Base-by-base conservation (phyloP, 2,888 invertebrate genomes). In the Griposia aprilina region DNA sequence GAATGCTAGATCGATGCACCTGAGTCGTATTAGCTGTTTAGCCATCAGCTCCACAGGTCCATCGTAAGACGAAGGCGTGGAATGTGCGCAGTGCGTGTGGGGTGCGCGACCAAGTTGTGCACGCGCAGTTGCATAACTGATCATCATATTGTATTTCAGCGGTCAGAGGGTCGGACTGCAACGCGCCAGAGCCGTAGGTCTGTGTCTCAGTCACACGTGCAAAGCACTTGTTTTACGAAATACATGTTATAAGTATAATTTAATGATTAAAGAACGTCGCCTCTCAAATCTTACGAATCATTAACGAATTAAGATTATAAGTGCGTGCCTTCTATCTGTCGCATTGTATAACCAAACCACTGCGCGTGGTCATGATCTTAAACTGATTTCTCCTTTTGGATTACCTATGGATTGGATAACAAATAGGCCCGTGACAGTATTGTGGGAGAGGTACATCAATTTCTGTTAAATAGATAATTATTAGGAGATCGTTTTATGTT, bases 121-220 rank as follows among this genome's bases (percentile, higher is more conserved):
- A 66, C 57, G 76, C 78, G 77, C 78, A 74, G 68, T 88, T 81
- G 52, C 69, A 65, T 78, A 83, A 88, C 78, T 59, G 55, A 36
- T 71, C 76, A 36, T 71, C 76, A 60, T 74, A 82, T 89, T 74
- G 69, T 74, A 77, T 90, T 87, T 75, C 91, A 76, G 90, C 78
- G 91, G 89, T 90, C 74, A 81, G 79, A 76, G 72, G 83, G 76
- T 82, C 60, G 80, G 67, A 20, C 77, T 30, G 45, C 7, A 36
- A 10, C 15, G 50, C n/a, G 41, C 57, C 59, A 23, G 73, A 36
- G 50, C 50, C 63, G 68, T 76, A 87, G 81, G 84, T 76, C 6
- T 36, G 30, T 36, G 78, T 23, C 60, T 62, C 63, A 8, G 26
- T 10, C 57, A 41, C 66, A 65, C 66, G 66, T 62, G 69, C 50